Evolutionary conservation across 2,797 vertebrate genomes (phyloP), one percentile per base, ranked within the genome.

Genomic region (Neoniphon sammara): DNA sequence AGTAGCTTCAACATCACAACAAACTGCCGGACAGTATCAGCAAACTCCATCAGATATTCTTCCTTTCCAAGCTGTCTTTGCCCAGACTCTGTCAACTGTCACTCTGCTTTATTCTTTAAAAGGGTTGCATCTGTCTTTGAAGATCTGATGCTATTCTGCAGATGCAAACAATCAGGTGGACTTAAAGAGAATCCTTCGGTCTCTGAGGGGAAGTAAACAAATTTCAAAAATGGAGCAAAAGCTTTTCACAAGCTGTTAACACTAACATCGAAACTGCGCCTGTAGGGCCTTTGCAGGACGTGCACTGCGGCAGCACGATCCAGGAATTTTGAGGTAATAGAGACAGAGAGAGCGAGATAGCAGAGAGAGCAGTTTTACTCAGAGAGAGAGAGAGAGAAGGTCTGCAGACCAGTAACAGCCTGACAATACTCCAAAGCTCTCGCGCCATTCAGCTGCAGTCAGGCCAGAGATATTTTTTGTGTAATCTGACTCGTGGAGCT

Each of bases 401-500:
- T 61, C 23, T 12, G 7, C 21, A 61, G 18, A 46, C 59, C 36
- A 39, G 53, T 56, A 36, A 80, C 78, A 70, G 25, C 50, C 59
- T 61, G 72, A 91, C 80, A 87, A 83, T 81, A 36, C 70, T 59
- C 42, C 83, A 62, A 49, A 77, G 79, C 75, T 83, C 21, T 15
- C 15, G 25, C 49, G 57, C 72, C 82, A 72, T 90, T 92, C 87
- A 88, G 70, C 78, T 80, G 69, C 85, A 75, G 74, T 87, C 83
- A 85, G 80, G 59, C 79, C 85, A 78, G 50, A 90, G 70, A 83
- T 77, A 85, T 78, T 85, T 86, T 78, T 62, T 89, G 80, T 90
- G 90, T 88, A 91, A 92, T 84, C 55, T 76, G 84, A 92, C 75
- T 79, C 58, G 46, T 60, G 71, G 70, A 78, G 78, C 75, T 57